Conservation (phyloP, 2,113 vertebrate species). For the Clarias gariepinus region DNA sequence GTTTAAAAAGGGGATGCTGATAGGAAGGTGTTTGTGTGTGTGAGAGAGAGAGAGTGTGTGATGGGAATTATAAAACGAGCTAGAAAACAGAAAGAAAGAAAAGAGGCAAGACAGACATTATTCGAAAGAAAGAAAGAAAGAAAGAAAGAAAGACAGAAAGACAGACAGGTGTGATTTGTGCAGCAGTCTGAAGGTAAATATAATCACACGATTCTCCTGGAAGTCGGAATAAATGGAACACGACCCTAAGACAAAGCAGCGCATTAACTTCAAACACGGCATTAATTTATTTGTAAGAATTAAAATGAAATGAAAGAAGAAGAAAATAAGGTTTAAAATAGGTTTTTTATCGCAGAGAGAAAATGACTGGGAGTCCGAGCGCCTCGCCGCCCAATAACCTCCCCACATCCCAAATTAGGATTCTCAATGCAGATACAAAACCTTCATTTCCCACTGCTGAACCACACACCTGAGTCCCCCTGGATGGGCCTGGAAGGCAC, state of each 20-base stretch:
- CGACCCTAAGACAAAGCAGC: slow-evolving; percentile 35
- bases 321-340: slow-evolving; percentile 11
- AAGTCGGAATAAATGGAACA: slow-evolving; percentile 28
- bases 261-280: slow-evolving; percentile 38
- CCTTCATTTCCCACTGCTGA: slow-evolving; percentile 48
- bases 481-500: slow-evolving; percentile 26
- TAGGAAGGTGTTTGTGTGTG: no score
- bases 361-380: slow-evolving; percentile 31
- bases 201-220: slow-evolving; percentile 5
- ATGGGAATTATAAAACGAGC: no score
- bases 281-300: slow-evolving; percentile 39
- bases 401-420: slow-evolving; percentile 44
- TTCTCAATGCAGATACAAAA: slow-evolving; percentile 48
- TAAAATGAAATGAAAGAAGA: slow-evolving; percentile 25
- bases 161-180: no score
- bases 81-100: background rate
- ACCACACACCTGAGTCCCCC: slow-evolving; percentile 53
- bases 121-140: background rate
- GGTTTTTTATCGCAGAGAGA: slow-evolving; percentile 26
- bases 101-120: background rate
- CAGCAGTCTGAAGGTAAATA: slow-evolving; percentile 12
- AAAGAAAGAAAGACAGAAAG: background rate
- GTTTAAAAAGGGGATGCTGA: background rate
- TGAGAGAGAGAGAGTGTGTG: no score
- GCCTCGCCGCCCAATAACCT: slow-evolving; percentile 33